These are phyloP conservation scores for Menura novaehollandiae DNA, from an alignment of 2,113 vertebrate species.

Conservation along the genomic window DNA sequence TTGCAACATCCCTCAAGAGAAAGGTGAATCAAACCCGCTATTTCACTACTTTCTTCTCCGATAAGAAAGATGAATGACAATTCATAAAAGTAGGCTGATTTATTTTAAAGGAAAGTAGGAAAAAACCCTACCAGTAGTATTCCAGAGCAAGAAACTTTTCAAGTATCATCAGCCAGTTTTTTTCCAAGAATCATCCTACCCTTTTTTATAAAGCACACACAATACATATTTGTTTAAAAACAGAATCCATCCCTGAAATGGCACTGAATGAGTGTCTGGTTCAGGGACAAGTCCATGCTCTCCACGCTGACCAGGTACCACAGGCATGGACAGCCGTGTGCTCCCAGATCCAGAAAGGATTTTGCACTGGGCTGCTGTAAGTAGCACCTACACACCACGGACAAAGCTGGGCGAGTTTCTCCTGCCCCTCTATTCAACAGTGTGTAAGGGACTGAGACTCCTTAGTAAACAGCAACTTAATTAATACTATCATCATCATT, in stretches of 20 bases:
- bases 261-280: not conserved
- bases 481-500: not conserved
- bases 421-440: not conserved
- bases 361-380: not conserved
- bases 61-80: not conserved
- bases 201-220: not conserved
- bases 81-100: not conserved
- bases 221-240: not conserved
- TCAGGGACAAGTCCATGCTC: not conserved
- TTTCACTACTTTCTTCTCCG: not conserved
- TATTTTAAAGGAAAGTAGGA: not conserved
- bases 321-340: fast-evolving
- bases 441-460: not conserved
- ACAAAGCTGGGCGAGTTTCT: not conserved
- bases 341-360: not conserved
- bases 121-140: not conserved
- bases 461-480: not conserved
- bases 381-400: not conserved
- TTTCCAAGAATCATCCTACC: not conserved
- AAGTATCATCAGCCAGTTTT: not conserved
- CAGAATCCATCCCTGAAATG: not conserved
- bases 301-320: not conserved
- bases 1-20: not conserved
- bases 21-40: not conserved
- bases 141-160: not conserved